These are phyloP conservation scores for Eidolon helvum DNA, from an alignment of 2,113 vertebrate species.

Conservation along the genomic window DNA sequence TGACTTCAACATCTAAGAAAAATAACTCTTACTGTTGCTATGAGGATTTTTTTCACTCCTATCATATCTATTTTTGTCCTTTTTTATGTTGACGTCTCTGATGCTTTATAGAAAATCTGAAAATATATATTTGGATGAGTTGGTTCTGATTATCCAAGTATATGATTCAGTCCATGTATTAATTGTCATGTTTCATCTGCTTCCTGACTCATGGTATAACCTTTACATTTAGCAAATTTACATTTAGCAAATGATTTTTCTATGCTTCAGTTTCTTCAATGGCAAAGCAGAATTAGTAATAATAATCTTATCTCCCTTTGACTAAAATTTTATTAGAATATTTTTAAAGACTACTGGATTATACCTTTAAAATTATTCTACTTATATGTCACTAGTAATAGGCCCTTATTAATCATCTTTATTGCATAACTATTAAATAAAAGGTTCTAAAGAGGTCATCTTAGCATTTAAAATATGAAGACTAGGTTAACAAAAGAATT, in stretches of 20 bases:
- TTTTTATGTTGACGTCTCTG: background rate
- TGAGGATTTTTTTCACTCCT: background rate
- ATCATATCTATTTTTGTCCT: background rate
- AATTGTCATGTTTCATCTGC: background rate
- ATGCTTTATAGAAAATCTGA: background rate
- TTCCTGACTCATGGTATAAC: constrained; percentile 60
- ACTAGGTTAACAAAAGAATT: background rate
- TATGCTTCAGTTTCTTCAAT: constrained; percentile 55
- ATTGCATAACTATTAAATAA: background rate
- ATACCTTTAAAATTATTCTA: constrained; percentile 17
- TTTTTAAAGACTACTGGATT: background rate
- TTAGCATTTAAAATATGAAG: constrained; percentile 3
- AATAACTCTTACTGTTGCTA: background rate
- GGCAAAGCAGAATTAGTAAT: constrained; percentile 51
- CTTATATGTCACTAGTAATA: background rate
- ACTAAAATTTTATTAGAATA: background rate
- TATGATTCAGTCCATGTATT: constrained; percentile 40
- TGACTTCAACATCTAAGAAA: background rate
- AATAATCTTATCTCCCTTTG: background rate
- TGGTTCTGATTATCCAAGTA: constrained; percentile 1
- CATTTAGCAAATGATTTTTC: constrained; percentile 35
- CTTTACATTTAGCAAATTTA: background rate
- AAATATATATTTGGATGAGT: background rate
- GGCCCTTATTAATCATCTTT: constrained; percentile 27
- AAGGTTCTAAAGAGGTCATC: constrained; percentile 1